These are phyloP conservation scores for Phenacoccus solenopsis DNA, from an alignment of 1,140 invertebrate genomes.

Conservation along the genomic window DNA sequence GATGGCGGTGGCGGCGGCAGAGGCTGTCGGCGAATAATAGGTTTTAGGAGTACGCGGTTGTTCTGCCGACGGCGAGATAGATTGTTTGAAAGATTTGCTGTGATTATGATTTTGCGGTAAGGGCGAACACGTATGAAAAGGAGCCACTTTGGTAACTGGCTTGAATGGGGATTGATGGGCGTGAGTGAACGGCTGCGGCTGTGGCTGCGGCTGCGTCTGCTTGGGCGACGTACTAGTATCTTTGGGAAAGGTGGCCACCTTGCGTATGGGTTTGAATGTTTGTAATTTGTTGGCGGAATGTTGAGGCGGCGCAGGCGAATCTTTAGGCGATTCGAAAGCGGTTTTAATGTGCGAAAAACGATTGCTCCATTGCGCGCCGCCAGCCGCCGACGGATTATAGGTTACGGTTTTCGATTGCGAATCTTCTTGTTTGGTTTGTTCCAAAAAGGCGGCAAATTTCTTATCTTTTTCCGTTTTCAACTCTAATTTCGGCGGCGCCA, in stretches of 20 bases:
- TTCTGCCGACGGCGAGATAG: neutral
- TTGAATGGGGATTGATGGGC: slow-evolving; percentile 56
- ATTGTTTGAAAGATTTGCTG: neutral
- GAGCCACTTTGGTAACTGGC: slow-evolving; percentile 38
- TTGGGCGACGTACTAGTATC: neutral
- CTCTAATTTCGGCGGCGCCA: slow-evolving; percentile 45
- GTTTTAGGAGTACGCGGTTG: neutral
- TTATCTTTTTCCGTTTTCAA: slow-evolving; percentile 71
- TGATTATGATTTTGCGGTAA: neutral
- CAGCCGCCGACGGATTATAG: slow-evolving; percentile 30
- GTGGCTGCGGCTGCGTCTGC: neutral
- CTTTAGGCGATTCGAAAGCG: slow-evolving; percentile 49
- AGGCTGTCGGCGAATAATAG: neutral
- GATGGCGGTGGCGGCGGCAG: neutral
- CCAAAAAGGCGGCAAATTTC: slow-evolving; percentile 70
- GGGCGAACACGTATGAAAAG: neutral
- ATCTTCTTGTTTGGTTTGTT: slow-evolving; percentile 37
- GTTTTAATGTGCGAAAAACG: slow-evolving; percentile 74
- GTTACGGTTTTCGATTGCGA: slow-evolving; percentile 22
- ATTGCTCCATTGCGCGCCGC: slow-evolving; percentile 48
- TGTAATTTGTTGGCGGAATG: slow-evolving; percentile 3
- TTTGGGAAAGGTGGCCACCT: neutral
- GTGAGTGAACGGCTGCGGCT: slow-evolving; percentile 44
- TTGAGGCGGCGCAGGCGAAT: neutral
- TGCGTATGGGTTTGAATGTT: slow-evolving; percentile 23